phyloP scores from a whole-genome alignment of 2,888 invertebrate genomes.

The Pheosia tremula region DNA sequence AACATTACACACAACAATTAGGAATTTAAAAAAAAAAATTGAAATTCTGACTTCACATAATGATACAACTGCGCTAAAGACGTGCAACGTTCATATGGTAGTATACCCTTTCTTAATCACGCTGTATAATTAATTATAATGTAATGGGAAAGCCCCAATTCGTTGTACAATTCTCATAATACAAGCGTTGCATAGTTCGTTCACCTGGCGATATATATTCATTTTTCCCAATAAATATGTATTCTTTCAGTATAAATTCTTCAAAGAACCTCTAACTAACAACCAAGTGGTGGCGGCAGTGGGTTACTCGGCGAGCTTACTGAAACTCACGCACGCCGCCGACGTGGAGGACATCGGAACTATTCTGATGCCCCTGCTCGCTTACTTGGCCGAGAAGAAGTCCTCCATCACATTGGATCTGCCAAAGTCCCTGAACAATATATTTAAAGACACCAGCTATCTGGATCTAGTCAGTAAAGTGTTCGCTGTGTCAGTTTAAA shows the following conservation, averaged over 20 bases:
- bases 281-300: conserved; percentile 50
- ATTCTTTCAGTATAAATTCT: conserved; percentile 64
- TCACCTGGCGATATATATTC: too few species aligned
- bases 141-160: too few species aligned
- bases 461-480: conserved; percentile 40
- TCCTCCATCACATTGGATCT: conserved; percentile 47
- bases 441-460: conserved; percentile 47
- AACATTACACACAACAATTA: too few species aligned
- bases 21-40: too few species aligned
- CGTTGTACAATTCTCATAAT: too few species aligned
- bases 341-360: conserved; percentile 53
- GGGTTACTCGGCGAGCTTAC: conserved; percentile 48
- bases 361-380: conserved; percentile 59
- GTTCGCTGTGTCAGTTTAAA: conserved; percentile 11
- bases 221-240: too few species aligned
- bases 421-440: conserved; percentile 23
- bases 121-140: too few species aligned
- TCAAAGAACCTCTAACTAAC: conserved; percentile 57
- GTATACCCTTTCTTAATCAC: too few species aligned
- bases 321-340: conserved; percentile 43
- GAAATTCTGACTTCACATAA: too few species aligned
- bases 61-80: too few species aligned
- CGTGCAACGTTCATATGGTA: too few species aligned
- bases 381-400: conserved; percentile 59
- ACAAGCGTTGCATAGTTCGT: too few species aligned